Conservation (phyloP, 2,888 invertebrate species). For the Lochmaea capreae region DNA sequence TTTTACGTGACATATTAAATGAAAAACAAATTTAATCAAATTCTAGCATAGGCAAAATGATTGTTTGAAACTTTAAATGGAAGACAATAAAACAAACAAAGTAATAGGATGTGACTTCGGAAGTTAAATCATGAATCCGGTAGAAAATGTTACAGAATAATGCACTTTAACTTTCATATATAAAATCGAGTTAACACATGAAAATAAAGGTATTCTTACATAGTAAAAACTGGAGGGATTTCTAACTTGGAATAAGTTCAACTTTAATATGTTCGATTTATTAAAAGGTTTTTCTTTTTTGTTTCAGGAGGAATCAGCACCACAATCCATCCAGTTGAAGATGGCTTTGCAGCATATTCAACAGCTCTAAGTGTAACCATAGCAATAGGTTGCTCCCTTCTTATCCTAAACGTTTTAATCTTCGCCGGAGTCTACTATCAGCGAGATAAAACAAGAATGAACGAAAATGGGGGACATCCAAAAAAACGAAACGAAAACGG, state of each 20-base stretch:
- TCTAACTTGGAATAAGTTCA: no score
- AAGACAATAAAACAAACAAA: background rate
- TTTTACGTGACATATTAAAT: background rate
- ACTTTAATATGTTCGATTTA: no score
- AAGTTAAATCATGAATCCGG: background rate
- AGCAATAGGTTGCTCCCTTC: conserved; percentile 91
- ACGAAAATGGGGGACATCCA: conserved; percentile 68
- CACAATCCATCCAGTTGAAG: conserved; percentile 75
- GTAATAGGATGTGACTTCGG: background rate
- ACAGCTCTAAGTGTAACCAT: conserved; percentile 93
- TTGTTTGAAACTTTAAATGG: background rate
- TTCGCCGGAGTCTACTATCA: conserved; percentile 97
- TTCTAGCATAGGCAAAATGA: background rate
- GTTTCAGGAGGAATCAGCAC: conserved; percentile 62
- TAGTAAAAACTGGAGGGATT: no score
- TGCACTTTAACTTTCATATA: conserved; percentile 12
- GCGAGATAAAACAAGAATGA: conserved; percentile 83
- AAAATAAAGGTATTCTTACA: background rate
- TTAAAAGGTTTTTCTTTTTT: background rate
- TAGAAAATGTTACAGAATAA: conserved; percentile 15
- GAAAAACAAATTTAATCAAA: conserved; percentile 8
- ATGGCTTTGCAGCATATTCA: conserved; percentile 90
- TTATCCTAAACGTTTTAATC: conserved; percentile 92
- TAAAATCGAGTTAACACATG: background rate
- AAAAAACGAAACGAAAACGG: conserved; percentile 86